Evolutionary conservation across 1,140 invertebrate species (phyloP), one percentile per base, ranked within the genome.

Genomic region (Heterodera schachtii): DNA sequence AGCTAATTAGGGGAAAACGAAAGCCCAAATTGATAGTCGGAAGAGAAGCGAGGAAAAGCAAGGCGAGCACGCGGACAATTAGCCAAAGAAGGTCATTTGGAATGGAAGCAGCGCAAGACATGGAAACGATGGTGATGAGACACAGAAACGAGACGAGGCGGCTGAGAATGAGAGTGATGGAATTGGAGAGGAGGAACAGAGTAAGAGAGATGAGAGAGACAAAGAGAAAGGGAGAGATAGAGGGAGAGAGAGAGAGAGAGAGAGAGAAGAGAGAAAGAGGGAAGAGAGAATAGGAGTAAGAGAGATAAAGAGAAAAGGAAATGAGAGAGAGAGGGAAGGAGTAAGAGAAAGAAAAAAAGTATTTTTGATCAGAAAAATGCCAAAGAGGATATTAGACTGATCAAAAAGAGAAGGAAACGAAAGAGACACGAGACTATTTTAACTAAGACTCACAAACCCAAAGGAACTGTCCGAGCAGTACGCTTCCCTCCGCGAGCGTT

Each of bases 71-170:
- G 44, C 31, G 69, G 75, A 78, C 44, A 73, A 77, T n/a, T 46
- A 67, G 43, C 46, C 44, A 13, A 9, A 31, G 19, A 47, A 11
- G 44, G n/a, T 66, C 49, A 16, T 19, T 49, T 6, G 46, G 46
- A 46, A 49, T 44, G 52, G 41, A 47, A 57, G 47, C 74, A 44
- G 47, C 74, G 7, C 64, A 79, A 52, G 16, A 57, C 31, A 43
- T 73, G 6, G 81, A 82, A 71, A 80, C 31, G 43, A 47, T 82
- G 47, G 47, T 82, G 11, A 46, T 81, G 47, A 82, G 71, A 57
- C 81, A 82, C 74, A 69, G 78, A 57, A 82, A 82, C 78, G 82
- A 83, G 74, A 83, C 81, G n/a, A 75, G 82, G 19, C 60, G 75
- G 47, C 46, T 83, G 41, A 46, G 82, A 44, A 67, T 84, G 75